Evolutionary conservation across 2,113 vertebrate species (phyloP).

Genomic region (Marmota flaviventris): DNA sequence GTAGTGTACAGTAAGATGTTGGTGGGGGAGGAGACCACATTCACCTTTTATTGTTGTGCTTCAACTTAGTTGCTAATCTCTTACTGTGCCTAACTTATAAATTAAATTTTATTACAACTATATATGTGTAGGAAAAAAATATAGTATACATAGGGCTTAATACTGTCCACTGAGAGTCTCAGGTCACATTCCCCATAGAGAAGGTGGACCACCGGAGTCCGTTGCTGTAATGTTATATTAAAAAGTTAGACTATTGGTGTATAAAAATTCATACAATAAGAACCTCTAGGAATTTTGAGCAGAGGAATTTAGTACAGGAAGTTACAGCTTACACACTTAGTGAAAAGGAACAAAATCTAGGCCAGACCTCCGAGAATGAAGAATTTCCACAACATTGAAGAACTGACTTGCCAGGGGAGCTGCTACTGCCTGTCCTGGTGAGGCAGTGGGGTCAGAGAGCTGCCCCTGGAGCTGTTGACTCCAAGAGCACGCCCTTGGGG

Average conservation of each 20-base stretch:
- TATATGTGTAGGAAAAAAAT: too few species aligned
- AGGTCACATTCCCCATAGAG: not conserved
- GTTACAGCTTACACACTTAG: not conserved
- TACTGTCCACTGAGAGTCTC: not conserved
- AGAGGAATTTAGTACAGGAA: not conserved
- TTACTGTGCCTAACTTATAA: not conserved
- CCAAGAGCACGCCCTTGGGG: not conserved
- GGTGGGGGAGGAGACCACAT: too few species aligned
- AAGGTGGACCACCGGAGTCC: not conserved
- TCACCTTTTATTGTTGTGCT: not conserved
- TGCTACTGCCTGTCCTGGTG: not conserved
- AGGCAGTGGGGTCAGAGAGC: not conserved
- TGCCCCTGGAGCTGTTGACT: not conserved
- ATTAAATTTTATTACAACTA: not conserved
- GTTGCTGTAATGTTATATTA: slow-evolving; percentile 39
- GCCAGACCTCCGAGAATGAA: not conserved
- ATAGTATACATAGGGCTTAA: not conserved
- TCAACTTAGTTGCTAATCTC: not conserved
- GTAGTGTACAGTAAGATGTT: too few species aligned
- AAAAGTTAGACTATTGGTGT: not conserved
- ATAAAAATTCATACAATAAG: not conserved
- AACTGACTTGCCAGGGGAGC: not conserved
- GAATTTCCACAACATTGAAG: not conserved
- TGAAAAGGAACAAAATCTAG: not conserved
- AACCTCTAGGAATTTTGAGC: not conserved